Conservation (phyloP, 2,797 vertebrate genomes). For the Acipenser oxyrinchus region DNA sequence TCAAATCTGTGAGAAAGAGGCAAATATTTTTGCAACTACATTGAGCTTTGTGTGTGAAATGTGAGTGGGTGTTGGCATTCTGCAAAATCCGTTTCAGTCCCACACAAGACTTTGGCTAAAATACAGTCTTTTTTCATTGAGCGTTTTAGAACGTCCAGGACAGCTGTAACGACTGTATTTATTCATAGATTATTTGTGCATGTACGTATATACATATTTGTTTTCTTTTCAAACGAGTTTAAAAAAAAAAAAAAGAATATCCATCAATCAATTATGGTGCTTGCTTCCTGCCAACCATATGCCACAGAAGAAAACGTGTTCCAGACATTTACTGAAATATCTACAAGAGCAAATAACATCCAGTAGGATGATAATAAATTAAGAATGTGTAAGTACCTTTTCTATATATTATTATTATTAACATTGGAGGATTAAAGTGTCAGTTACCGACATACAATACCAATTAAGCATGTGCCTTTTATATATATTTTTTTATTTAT, state of each 20-base stretch:
- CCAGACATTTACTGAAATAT: neutral
- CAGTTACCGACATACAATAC: too few relatives aligned
- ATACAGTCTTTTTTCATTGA: constrained; percentile 39
- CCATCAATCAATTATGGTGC: constrained; percentile 56
- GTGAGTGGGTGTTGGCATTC: constrained; percentile 86
- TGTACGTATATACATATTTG: constrained; percentile 8
- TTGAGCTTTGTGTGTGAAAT: constrained; percentile 69
- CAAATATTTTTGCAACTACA: constrained; percentile 39
- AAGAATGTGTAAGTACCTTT: too few relatives aligned
- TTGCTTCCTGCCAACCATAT: constrained; percentile 60
- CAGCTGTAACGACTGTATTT: constrained; percentile 20
- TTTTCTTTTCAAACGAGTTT: constrained; percentile 26
- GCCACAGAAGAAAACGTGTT: constrained; percentile 56
- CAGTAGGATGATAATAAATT: too few relatives aligned
- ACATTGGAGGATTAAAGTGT: too few relatives aligned
- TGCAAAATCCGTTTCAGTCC: constrained; percentile 48
- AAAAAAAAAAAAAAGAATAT: constrained; percentile 11
- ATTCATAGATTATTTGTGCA: neutral
- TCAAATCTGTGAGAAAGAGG: constrained; percentile 32
- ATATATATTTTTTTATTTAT: too few relatives aligned
- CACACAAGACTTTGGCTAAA: constrained; percentile 42
- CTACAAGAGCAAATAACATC: too few relatives aligned
- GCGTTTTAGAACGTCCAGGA: constrained; percentile 23
- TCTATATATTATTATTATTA: too few relatives aligned
- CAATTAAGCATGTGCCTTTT: too few relatives aligned